Evolutionary conservation across 2,888 invertebrate genomes (phyloP).

Genomic region (Ischnus inquisitorius): DNA sequence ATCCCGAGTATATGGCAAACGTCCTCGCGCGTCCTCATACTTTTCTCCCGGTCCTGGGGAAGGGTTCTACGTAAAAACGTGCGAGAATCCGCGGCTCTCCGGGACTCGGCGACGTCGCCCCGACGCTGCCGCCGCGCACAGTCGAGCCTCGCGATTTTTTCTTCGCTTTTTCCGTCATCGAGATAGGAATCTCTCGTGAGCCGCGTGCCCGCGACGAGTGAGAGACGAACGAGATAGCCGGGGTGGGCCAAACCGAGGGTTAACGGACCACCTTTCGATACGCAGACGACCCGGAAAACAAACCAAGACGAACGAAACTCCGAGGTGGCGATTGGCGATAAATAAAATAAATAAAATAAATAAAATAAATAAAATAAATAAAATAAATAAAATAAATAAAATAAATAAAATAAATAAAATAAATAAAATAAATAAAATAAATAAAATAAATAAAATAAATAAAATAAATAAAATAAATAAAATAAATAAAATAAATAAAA

Average conservation of each 20-base stretch:
- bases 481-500: no score
- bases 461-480: no score
- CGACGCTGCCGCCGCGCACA: slow-evolving; percentile 27
- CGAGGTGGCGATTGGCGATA: no score
- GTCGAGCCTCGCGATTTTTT: slow-evolving; percentile 53
- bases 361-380: no score
- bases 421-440: no score
- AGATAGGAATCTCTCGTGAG: slow-evolving; percentile 51
- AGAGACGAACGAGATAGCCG: slow-evolving; percentile 14
- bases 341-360: no score
- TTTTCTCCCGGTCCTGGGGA: slow-evolving; percentile 28
- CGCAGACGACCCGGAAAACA: neutral
- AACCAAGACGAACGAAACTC: no score
- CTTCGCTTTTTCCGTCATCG: slow-evolving; percentile 51
- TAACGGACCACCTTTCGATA: slow-evolving; percentile 24
- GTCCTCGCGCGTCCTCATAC: slow-evolving; percentile 25
- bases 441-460: no score
- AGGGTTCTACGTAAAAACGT: slow-evolving; percentile 56
- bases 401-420: no score
- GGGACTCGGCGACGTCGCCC: slow-evolving; percentile 35
- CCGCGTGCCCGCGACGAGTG: slow-evolving; percentile 38
- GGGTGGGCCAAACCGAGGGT: slow-evolving; percentile 29
- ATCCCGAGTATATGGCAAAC: slow-evolving; percentile 14
- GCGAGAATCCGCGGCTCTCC: slow-evolving; percentile 48
- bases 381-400: no score